A percentile compares a stretch with the other conserved stretches of the same genome.
phyloP scores from a whole-genome alignment of 2,888 invertebrate species.

The Drosophila diplacantha region DNA sequence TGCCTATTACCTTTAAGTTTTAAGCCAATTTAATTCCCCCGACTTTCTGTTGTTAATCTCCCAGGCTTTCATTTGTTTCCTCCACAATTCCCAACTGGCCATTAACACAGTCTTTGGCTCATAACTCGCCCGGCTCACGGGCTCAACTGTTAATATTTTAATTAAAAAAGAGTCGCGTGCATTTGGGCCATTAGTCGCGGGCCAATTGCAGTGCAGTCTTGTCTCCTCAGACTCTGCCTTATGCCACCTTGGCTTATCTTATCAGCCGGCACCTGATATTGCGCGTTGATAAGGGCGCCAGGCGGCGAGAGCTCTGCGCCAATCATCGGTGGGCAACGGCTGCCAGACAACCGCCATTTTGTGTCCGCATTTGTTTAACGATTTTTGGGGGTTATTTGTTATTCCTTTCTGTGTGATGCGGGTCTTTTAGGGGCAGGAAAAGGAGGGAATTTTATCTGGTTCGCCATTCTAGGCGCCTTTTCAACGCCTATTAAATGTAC shows the following conservation, averaged over 20 bases:
- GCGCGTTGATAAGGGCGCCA: conserved; percentile 46
- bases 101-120: conserved; percentile 19
- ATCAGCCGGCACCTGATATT: conserved; percentile 57
- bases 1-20: not conserved
- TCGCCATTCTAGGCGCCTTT: not conserved
- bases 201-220: conserved; percentile 2
- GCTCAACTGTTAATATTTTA: conserved; percentile 54
- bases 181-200: conserved; percentile 24
- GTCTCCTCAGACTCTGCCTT: not conserved
- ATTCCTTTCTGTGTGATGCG: conserved; percentile 19
- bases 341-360: conserved; percentile 60
- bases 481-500: conserved; percentile 6
- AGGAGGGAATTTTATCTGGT: conserved; percentile 18
- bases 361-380: conserved; percentile 31
- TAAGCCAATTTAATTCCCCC: not conserved
- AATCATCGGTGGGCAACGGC: conserved; percentile 48
- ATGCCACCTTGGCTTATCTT: conserved; percentile 51
- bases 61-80: not conserved
- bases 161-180: conserved; percentile 63
- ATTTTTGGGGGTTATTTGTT: conserved; percentile 18
- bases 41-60: not conserved
- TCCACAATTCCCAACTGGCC: conserved; percentile 2
- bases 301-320: conserved; percentile 40
- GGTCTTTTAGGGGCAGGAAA: conserved; percentile 1
- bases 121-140: conserved; percentile 7